Percentiles rank a stretch among this genome's conserved stretches.
These are phyloP conservation scores for Haliclona indistincta DNA, from an alignment of 37 sponge, comb jelly and placozoan species.

Conservation along the genomic window DNA sequence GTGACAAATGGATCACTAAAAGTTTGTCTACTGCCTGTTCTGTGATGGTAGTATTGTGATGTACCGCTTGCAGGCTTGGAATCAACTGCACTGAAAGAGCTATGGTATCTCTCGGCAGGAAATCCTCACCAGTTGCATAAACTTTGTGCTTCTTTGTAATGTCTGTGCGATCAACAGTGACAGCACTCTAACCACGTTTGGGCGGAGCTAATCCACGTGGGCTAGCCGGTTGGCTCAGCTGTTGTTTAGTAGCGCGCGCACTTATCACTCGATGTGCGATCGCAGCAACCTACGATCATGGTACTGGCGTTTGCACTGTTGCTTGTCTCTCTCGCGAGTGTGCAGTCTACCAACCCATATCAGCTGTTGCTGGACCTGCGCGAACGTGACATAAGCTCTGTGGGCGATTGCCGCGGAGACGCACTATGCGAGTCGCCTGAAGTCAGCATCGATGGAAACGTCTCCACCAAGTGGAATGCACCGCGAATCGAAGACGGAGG, in stretches of 20 bases:
- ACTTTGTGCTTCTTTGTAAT: slow-evolving; percentile 14
- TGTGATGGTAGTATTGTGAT: neutral
- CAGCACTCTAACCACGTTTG: neutral
- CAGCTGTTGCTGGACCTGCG: too few species aligned
- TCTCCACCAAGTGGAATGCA: neutral
- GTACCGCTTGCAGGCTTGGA: neutral
- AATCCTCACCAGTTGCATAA: slow-evolving; percentile 44
- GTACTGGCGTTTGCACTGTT: too few species aligned
- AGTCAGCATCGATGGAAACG: neutral
- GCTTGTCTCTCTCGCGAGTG: too few species aligned
- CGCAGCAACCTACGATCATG: too few species aligned
- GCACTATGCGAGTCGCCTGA: too few species aligned
- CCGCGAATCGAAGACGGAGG: neutral
- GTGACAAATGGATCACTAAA: slow-evolving; percentile 35
- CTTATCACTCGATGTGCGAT: too few species aligned
- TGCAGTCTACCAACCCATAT: too few species aligned
- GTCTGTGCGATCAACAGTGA: neutral
- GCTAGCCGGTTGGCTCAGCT: too few species aligned
- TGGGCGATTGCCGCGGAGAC: too few species aligned
- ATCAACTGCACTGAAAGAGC: slow-evolving; percentile 21
- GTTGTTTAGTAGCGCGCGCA: too few species aligned
- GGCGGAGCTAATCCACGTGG: too few species aligned
- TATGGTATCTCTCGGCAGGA: slow-evolving; percentile 58
- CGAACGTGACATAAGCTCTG: too few species aligned
- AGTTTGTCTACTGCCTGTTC: slow-evolving; percentile 4